Conservation (phyloP, 2,113 vertebrate genomes). For the Callospermophilus lateralis region DNA sequence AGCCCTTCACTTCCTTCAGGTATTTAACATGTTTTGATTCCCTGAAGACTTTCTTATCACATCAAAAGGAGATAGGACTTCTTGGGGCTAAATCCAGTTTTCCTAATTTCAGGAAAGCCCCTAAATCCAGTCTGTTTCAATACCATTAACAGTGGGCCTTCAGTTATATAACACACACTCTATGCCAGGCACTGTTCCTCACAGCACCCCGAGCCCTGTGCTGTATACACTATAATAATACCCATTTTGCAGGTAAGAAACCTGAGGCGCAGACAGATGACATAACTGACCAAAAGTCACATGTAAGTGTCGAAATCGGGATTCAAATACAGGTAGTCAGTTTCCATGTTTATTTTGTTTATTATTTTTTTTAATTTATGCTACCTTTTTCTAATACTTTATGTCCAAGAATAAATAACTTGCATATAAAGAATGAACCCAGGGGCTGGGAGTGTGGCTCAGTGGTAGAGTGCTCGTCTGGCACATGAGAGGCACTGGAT, state of each 20-base stretch:
- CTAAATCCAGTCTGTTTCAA: not conserved
- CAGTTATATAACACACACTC: not conserved
- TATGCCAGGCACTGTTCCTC: not conserved
- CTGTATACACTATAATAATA: not conserved
- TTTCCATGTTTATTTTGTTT: not conserved
- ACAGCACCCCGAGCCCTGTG: not conserved
- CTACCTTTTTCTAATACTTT: not conserved
- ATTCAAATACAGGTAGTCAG: not conserved
- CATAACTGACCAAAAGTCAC: not conserved
- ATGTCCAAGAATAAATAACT: constrained; percentile 13
- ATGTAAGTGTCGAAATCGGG: not conserved
- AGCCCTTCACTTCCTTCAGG: no score
- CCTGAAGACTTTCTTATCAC: no score
- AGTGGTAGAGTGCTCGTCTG: no score
- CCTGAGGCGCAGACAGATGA: not conserved
- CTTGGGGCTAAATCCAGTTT: no score
- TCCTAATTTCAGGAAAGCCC: no score
- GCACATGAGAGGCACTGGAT: no score
- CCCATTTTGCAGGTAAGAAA: not conserved
- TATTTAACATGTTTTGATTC: no score
- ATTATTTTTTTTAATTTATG: not conserved
- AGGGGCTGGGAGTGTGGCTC: no score
- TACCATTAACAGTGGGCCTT: not conserved
- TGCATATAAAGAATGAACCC: not conserved
- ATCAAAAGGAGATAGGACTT: no score